Conservation (phyloP, 2,797 vertebrate genomes). For the Schizothorax lantsangensis region DNA sequence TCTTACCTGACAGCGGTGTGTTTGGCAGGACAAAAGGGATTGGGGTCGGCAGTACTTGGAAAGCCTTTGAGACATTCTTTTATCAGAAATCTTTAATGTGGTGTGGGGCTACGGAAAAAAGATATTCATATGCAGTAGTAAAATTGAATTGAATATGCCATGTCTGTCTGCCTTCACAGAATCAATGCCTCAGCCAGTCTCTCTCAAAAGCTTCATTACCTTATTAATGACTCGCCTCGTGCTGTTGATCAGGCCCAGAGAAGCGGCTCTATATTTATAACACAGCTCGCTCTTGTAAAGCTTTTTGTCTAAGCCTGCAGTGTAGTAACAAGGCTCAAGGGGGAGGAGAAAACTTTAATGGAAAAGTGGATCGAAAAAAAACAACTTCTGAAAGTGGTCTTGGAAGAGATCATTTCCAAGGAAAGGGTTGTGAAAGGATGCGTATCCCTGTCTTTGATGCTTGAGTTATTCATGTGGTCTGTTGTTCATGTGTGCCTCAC, state of each 20-base stretch:
- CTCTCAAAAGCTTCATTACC: constrained; percentile 51
- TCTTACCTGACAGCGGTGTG: not conserved
- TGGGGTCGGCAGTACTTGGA: not conserved
- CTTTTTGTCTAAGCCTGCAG: constrained; percentile 31
- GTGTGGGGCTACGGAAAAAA: constrained; percentile 13
- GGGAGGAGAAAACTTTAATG: constrained; percentile 29
- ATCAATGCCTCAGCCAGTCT: constrained; percentile 38
- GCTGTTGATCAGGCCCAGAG: constrained; percentile 41
- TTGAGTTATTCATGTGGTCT: constrained; percentile 22
- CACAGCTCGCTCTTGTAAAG: constrained; percentile 12
- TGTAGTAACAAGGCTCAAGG: constrained; percentile 26
- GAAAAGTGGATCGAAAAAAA: constrained; percentile 12
- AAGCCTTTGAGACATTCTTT: constrained; percentile 34
- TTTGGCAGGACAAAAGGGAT: not conserved
- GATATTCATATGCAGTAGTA: constrained; percentile 33
- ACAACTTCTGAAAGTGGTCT: not conserved
- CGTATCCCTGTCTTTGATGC: constrained; percentile 1
- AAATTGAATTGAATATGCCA: constrained; percentile 39
- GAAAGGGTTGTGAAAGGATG: not conserved
- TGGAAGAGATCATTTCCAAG: not conserved
- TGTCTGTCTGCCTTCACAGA: constrained; percentile 36
- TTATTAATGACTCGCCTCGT: constrained; percentile 43
- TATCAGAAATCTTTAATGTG: constrained; percentile 49
- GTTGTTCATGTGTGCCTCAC: constrained; percentile 30
- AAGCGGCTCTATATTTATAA: constrained; percentile 34